These are phyloP conservation scores for Watsonalla cultraria DNA, from an alignment of 2,888 invertebrate genomes.

Conservation along the genomic window DNA sequence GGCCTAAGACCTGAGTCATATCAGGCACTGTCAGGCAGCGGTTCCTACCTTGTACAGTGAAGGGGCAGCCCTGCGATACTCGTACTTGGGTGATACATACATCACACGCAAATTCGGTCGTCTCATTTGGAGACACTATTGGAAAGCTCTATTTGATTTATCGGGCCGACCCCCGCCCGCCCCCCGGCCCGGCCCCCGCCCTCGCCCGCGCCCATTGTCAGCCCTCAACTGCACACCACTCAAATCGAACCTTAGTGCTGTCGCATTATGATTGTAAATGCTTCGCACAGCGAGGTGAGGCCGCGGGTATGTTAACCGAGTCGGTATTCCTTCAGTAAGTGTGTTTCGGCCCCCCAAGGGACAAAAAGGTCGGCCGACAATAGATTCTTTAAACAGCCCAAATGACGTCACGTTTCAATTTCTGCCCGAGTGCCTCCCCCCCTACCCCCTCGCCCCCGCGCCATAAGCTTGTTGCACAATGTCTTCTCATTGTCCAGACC, in stretches of 20 bases:
- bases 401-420: slow-evolving; percentile 36
- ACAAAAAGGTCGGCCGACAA: slow-evolving; percentile 27
- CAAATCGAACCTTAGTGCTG: slow-evolving; percentile 3
- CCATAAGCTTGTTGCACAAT: background rate
- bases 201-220: background rate
- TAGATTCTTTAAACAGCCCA: slow-evolving; percentile 33
- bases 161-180: slow-evolving; percentile 7
- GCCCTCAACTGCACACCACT: background rate
- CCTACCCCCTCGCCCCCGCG: no score
- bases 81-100: background rate
- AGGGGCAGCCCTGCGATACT: no score
- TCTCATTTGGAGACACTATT: slow-evolving; percentile 20
- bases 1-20: no score
- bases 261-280: background rate
- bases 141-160: slow-evolving; percentile 23
- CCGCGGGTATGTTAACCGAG: slow-evolving; percentile 17
- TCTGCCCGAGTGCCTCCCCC: slow-evolving; percentile 12
- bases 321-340: slow-evolving; percentile 25
- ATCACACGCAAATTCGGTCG: slow-evolving; percentile 12
- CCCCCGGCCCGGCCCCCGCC: background rate
- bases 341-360: slow-evolving; percentile 24
- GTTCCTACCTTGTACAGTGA: no score
- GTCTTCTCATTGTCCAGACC: background rate
- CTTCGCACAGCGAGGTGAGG: background rate
- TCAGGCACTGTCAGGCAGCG: no score